Evolutionary conservation across 2,888 invertebrate species (phyloP), one percentile per base, ranked within the genome.

Genomic region (Drosophila merina): DNA sequence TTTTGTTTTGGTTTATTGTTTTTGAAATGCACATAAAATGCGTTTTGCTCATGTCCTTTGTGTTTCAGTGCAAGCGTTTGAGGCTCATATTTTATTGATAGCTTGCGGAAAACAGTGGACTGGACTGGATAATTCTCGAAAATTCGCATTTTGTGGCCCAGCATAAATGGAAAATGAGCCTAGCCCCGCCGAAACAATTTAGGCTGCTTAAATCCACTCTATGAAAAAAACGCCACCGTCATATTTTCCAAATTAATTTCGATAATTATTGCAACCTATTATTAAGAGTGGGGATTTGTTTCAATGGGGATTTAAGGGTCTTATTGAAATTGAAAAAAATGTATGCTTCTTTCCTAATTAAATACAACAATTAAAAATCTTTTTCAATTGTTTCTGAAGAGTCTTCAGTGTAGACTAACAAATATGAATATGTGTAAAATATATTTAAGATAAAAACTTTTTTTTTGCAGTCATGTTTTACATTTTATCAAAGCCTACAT

Each of bases 11-110:
- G 57, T 73, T 79, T 79, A 76, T 76, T 76, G 79, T 76, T 73
- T 76, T 79, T 76, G 60, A 76, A 79, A 79, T 79, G 57, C 76
- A 79, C 79, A 79, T 76, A 73, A 76, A 76, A 76, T 76, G 76
- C 76, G 68, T 68, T 76, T 63, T 57, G 55, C 54, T 30, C 49
- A 48, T 54, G 55, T 57, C 51, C 55, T 62, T 68, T 76, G 59
- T 45, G 56, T 26, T 38, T 51, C 56, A 59, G 55, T 72, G 62
- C 73, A 57, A 75, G 48, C 76, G 57, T 49, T 78, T 67, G 33
- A 45, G 57, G 30, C 74, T 76, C 69, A 68, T 79, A 68, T 76
- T 56, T 76, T 73, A 76, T 76, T 79, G 69, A 76, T 73, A 49
- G 68, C 14, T 14, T 10, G 28, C 45, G 59, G 57, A 76, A 60